These are phyloP conservation scores for Manis javanica DNA, from an alignment of 2,797 vertebrate genomes.

Conservation along the genomic window DNA sequence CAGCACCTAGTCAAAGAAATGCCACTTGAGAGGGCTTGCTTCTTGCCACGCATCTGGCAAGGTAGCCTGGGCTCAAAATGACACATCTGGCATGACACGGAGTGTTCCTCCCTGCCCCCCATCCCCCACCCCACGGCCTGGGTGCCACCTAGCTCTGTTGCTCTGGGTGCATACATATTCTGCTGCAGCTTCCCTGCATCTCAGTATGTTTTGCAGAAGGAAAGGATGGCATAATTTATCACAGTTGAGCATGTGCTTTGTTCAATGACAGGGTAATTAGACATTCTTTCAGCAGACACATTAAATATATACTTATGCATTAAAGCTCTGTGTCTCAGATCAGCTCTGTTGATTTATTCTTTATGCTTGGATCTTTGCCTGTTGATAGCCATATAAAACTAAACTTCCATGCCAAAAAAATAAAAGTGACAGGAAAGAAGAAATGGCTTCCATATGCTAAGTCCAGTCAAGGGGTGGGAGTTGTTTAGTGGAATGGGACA, in stretches of 20 bases:
- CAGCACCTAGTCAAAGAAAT: fast-evolving
- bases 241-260: slow-evolving; percentile 84
- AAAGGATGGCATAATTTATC: slow-evolving; percentile 86
- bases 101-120: fast-evolving
- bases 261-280: slow-evolving; percentile 88
- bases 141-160: not conserved
- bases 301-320: slow-evolving; percentile 85
- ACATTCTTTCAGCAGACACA: slow-evolving; percentile 85
- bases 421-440: slow-evolving; percentile 53
- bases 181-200: slow-evolving; percentile 76
- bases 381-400: slow-evolving; percentile 74
- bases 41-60: fast-evolving
- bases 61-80: fast-evolving
- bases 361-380: slow-evolving; percentile 79
- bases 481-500: not conserved
- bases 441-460: slow-evolving; percentile 56
- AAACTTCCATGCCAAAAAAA: slow-evolving; percentile 46
- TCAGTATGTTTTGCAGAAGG: slow-evolving; percentile 79
- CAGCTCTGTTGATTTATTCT: slow-evolving; percentile 84
- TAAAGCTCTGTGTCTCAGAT: slow-evolving; percentile 82
- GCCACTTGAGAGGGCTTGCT: not conserved
- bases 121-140: fast-evolving
- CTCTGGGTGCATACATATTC: slow-evolving; percentile 25
- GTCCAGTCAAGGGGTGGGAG: slow-evolving; percentile 44
- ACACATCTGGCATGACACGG: fast-evolving